phyloP scores from a whole-genome alignment of 1,140 invertebrate genomes.

The Venustaconcha ellipsiformis region DNA sequence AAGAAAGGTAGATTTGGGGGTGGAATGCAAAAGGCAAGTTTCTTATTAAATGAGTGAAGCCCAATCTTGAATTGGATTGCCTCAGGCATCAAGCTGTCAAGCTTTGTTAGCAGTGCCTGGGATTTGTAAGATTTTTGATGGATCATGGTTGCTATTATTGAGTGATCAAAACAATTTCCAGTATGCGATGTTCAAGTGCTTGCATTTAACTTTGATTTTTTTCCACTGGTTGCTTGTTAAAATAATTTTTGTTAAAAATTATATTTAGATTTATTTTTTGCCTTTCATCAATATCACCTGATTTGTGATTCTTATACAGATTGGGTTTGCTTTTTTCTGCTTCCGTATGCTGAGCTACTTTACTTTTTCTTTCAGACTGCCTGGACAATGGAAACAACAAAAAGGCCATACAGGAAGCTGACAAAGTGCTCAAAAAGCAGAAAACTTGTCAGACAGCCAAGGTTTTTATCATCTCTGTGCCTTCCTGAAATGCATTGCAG shows the following conservation, averaged over 20 bases:
- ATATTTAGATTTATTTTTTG: background rate
- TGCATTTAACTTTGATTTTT: background rate
- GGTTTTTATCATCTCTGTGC: conserved; percentile 69
- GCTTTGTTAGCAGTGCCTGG: too few species aligned
- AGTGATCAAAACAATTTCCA: too few species aligned
- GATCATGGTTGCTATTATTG: too few species aligned
- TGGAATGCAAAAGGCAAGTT: too few species aligned
- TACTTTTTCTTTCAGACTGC: conserved; percentile 81
- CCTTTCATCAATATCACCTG: background rate
- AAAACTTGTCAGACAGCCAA: conserved; percentile 89
- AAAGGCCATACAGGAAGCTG: conserved; percentile 96
- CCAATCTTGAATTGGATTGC: too few species aligned
- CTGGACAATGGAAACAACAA: conserved; percentile 97
- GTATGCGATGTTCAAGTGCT: background rate
- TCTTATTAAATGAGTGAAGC: too few species aligned
- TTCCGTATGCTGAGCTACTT: conserved; percentile 7
- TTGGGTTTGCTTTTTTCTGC: background rate
- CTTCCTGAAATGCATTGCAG: background rate
- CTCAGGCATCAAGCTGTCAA: too few species aligned
- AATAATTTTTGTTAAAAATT: background rate
- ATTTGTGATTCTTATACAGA: background rate
- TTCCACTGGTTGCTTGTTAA: background rate
- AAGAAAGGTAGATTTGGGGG: too few species aligned
- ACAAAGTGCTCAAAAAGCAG: conserved; percentile 95
- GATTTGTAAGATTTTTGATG: too few species aligned